Conservation (phyloP, 1,140 invertebrate genomes). For the Cyrtorhinus lividipennis region DNA sequence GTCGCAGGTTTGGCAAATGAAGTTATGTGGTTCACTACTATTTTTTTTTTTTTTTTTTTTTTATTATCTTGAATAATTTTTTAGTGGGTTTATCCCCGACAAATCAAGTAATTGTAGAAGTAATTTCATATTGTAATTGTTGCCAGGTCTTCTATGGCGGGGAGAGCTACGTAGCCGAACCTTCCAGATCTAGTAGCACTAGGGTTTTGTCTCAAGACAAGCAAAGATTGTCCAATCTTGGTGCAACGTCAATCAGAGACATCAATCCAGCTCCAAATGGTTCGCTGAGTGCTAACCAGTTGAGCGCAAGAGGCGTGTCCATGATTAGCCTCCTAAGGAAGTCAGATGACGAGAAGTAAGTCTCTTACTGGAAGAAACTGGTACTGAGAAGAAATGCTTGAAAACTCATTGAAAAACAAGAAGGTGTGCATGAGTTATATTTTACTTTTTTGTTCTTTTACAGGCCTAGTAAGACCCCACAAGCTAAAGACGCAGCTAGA, state of each 20-base stretch:
- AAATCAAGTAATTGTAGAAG: no score
- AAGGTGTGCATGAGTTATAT: no score
- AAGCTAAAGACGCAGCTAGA: conserved; percentile 11
- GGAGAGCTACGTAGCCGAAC: conserved; percentile 38
- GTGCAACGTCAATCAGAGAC: neutral
- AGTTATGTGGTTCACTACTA: no score
- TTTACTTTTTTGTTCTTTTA: neutral
- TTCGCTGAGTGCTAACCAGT: neutral
- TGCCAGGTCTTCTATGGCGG: conserved; percentile 45
- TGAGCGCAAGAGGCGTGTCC: neutral
- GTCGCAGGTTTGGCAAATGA: no score
- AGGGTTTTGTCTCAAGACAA: conserved; percentile 29
- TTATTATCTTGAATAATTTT: no score
- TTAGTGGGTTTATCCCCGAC: no score
- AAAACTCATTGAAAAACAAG: neutral
- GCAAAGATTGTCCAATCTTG: neutral
- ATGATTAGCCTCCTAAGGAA: conserved; percentile 39
- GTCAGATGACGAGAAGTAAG: no score
- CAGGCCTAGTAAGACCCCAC: neutral
- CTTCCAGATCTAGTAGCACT: conserved; percentile 22
- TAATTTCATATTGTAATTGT: neutral
- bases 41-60: no score
- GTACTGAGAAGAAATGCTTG: no score
- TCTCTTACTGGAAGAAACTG: no score
- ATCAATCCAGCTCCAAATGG: neutral